Evolutionary conservation across 64 coral and sea anemone species (phyloP), one percentile per base, ranked within the genome.

Genomic region (Dendronephthya gigantea): DNA sequence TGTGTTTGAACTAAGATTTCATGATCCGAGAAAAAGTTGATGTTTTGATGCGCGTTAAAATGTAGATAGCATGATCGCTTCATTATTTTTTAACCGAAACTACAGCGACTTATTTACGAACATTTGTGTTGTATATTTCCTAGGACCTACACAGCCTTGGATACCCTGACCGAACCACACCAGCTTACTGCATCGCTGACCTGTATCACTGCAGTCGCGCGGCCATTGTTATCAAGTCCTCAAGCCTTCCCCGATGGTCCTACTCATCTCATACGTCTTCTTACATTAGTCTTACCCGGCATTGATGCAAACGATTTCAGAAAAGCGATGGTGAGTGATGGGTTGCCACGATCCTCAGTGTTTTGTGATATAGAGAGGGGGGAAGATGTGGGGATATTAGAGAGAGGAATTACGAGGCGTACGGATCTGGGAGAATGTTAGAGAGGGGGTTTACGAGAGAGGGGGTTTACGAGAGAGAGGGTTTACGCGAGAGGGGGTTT

Each of bases 221-320:
- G 92, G 45, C 90, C 95, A 31, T 87, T 98, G 47, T 87, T 98
- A 29, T 79, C 72, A 50, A 90, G 91, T 40, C 89, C 95, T 19
- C 86, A 93, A 76, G 92, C 91, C 15, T 98, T 91, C 58, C 92
- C 95, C 31, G 89, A 84, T 23, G 95, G 95, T 4, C 87, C 88
- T 37, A 82, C 84, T 4, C 95, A 98, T 88, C 92, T 98, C 13
- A 50, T 98, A 16, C 92, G 92, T 22, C 50, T 98, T 15, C 84
- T 98, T 11, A 90, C 91, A 38, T 87, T 93, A 3, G 91, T 98
- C 0, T 40, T 98, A n/a, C 95, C 95, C 31, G 95, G 95, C 65
- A 98, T 98, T 66, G 95, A 98, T 87, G 92, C 95, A 68, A 98
- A 98, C 90, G 95, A 98, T 81, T 98, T 98, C 62, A 91, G 95